phyloP scores from a whole-genome alignment of 2,888 invertebrate genomes.

The Hofmannophila pseudospretella region DNA sequence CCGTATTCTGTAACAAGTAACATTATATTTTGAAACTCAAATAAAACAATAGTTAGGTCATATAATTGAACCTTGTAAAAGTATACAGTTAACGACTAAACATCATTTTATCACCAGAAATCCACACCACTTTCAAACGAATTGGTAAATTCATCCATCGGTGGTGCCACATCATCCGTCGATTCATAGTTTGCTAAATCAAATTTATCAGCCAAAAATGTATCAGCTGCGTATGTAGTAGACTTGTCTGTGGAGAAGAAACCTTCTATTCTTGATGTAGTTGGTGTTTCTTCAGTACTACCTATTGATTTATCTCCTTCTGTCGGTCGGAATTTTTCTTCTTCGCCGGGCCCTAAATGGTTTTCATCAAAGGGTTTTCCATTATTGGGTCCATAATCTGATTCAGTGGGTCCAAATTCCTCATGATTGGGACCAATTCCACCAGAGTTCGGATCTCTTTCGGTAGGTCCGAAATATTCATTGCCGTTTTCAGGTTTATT shows the following conservation, averaged over 20 bases:
- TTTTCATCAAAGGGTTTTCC: background rate
- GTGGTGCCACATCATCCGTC: slow-evolving; percentile 33
- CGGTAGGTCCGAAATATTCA: background rate
- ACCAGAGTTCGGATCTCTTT: background rate
- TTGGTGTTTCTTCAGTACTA: slow-evolving; percentile 5
- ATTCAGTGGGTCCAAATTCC: background rate
- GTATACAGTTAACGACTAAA: no score
- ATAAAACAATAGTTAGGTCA: no score
- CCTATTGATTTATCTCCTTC: slow-evolving; percentile 4
- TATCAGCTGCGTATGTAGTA: slow-evolving; percentile 47
- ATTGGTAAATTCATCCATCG: slow-evolving; percentile 33
- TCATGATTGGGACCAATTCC: background rate
- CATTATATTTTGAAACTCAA: no score
- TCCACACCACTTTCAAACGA: slow-evolving; percentile 39
- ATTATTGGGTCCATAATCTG: background rate
- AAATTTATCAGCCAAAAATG: slow-evolving; percentile 63
- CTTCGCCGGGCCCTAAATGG: background rate
- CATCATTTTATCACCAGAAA: slow-evolving; percentile 26
- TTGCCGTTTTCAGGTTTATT: no score
- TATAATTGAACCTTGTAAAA: no score
- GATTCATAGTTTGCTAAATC: slow-evolving; percentile 55
- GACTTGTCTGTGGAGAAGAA: slow-evolving; percentile 61
- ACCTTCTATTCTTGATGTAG: slow-evolving; percentile 30
- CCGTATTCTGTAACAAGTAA: no score
- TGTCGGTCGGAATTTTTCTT: slow-evolving; percentile 2